A percentile compares a stretch with the other conserved stretches of the same genome.
Evolutionary conservation across 1,140 invertebrate species (phyloP).

Genomic region (Arctopsyche grandis): DNA sequence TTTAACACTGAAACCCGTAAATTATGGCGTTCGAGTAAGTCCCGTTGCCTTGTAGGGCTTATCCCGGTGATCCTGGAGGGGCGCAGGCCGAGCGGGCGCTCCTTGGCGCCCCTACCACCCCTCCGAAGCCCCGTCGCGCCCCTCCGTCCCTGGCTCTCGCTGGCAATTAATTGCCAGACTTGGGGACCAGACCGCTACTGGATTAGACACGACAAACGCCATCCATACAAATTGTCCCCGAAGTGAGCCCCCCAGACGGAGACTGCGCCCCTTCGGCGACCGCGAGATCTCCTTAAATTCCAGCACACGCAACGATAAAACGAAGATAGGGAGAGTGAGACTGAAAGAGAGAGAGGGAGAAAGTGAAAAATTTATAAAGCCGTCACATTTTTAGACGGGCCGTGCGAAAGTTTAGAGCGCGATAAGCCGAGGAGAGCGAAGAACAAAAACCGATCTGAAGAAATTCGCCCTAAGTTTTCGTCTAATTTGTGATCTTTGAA

Average conservation of each 20-base stretch:
- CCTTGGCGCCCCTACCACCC: constrained; percentile 9
- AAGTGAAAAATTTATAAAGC: no score
- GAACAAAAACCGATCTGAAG: no score
- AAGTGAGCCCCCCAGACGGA: constrained; percentile 18
- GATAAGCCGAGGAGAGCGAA: no score
- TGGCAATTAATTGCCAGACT: constrained; percentile 54
- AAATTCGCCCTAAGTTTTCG: no score
- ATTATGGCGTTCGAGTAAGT: constrained; percentile 55
- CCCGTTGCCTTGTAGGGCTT: constrained; percentile 54
- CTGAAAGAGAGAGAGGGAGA: no score
- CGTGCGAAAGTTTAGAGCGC: no score
- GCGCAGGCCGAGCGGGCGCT: constrained; percentile 34
- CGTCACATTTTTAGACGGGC: no score
- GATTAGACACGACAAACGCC: constrained; percentile 54
- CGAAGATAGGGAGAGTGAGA: no score
- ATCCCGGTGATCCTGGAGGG: constrained; percentile 50
- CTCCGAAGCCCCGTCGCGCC: no score
- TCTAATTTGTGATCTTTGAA: no score
- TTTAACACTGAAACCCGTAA: constrained; percentile 55
- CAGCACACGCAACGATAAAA: neutral
- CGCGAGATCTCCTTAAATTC: neutral
- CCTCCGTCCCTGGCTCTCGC: neutral
- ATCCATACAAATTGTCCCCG: constrained; percentile 46
- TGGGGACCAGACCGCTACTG: constrained; percentile 46
- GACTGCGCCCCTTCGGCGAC: neutral